phyloP scores from a whole-genome alignment of 2,888 invertebrate genomes.

The Sphecodes monilicornis region DNA sequence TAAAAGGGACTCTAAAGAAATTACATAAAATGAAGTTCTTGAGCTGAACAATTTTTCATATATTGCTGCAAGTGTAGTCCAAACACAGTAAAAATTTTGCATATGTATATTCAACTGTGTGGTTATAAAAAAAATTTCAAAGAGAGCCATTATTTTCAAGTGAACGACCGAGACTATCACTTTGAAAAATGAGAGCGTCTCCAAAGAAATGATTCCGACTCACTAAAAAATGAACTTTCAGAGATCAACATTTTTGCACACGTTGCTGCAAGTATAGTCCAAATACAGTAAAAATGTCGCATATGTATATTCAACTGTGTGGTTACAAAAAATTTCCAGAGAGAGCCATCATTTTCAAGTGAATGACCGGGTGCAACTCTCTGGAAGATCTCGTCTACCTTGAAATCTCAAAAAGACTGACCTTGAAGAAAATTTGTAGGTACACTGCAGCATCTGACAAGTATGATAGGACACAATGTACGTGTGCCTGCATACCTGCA shows the following conservation, averaged over 20 bases:
- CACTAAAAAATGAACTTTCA: neutral
- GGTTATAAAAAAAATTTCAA: neutral
- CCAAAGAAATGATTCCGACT: too few relatives aligned
- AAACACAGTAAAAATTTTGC: neutral
- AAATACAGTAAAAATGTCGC: neutral
- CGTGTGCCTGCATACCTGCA: constrained; percentile 34
- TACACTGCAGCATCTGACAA: neutral
- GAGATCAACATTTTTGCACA: neutral
- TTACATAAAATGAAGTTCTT: too few relatives aligned
- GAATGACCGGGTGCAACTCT: neutral
- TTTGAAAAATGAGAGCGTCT: too few relatives aligned
- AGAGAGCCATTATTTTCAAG: neutral
- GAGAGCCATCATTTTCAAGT: neutral
- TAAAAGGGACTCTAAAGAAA: too few relatives aligned
- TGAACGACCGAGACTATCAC: too few relatives aligned
- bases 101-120: neutral
- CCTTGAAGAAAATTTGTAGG: neutral
- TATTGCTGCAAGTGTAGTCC: neutral
- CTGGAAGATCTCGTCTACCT: neutral
- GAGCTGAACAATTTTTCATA: too few relatives aligned
- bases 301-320: neutral
- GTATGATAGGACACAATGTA: neutral
- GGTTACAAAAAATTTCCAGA: neutral
- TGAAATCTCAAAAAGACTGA: neutral
- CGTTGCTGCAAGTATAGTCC: neutral